These are phyloP conservation scores for Cladorhizidae sp. DNA, from an alignment of 37 sponge, comb jelly and placozoan species.

Conservation along the genomic window DNA sequence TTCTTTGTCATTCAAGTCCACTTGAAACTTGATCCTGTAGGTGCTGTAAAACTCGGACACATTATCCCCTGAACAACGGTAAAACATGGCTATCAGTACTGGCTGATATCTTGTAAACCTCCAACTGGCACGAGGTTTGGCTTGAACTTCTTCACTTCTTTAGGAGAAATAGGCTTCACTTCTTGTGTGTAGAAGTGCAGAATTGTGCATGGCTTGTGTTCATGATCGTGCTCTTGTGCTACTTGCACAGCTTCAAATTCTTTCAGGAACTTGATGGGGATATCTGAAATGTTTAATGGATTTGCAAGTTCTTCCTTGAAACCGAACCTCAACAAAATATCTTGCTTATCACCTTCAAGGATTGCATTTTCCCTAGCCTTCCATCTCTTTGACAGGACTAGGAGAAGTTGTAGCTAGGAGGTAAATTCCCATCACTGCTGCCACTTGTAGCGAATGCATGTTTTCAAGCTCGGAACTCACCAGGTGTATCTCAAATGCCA, in stretches of 20 bases:
- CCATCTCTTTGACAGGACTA: not conserved
- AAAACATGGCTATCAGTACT: not conserved
- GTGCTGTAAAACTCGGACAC: not conserved
- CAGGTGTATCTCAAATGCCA: no score
- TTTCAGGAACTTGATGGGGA: not conserved
- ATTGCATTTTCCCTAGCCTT: not conserved
- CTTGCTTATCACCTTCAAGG: conserved; percentile 21
- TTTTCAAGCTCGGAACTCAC: no score
- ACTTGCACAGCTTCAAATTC: conserved; percentile 14
- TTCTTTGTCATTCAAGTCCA: conserved; percentile 12
- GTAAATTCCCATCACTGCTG: no score
- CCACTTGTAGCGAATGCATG: no score
- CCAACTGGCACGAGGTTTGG: not conserved
- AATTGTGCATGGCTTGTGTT: conserved; percentile 1
- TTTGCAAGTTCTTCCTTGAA: conserved; percentile 4
- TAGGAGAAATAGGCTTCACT: not conserved
- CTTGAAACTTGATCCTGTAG: conserved; percentile 19
- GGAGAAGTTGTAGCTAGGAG: no score
- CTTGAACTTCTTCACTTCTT: not conserved
- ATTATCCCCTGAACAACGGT: not conserved
- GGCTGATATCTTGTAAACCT: not conserved
- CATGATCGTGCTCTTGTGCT: not conserved
- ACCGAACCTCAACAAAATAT: conserved; percentile 28
- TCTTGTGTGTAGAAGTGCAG: conserved; percentile 5
- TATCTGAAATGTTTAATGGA: not conserved